Percentiles rank a stretch among this genome's conserved stretches.
Conservation (phyloP, 2,797 vertebrate species). For the Galagoides demidoff region DNA sequence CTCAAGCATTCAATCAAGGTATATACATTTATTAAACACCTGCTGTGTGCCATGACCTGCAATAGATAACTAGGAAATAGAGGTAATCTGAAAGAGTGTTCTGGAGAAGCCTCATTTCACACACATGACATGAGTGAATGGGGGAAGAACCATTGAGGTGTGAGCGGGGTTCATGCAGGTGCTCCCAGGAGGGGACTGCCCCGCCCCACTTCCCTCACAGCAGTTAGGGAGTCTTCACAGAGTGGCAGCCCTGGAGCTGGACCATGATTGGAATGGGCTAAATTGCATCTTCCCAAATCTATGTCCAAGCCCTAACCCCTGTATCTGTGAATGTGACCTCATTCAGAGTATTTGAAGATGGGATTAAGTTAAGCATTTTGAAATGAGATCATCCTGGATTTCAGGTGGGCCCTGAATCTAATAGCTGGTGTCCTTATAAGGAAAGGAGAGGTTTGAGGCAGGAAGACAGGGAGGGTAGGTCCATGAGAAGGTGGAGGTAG, state of each 20-base stretch:
- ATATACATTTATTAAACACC: not conserved
- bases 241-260: not conserved
- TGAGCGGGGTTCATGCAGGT: not conserved
- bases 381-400: not conserved
- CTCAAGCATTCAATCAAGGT: not conserved
- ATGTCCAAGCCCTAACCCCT: not conserved
- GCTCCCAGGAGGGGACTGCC: not conserved
- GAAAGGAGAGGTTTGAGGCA: not conserved
- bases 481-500: not conserved
- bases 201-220: fast-evolving
- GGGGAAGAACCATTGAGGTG: not conserved
- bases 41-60: not conserved
- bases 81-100: not conserved
- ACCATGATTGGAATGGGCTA: fast-evolving
- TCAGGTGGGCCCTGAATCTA: not conserved
- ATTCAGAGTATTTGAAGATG: not conserved
- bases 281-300: no score
- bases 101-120: not conserved
- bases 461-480: not conserved
- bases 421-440: no score
- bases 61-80: not conserved
- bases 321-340: not conserved
- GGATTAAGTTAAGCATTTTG: not conserved
- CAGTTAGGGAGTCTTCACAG: fast-evolving
- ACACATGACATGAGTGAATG: no score